Evolutionary conservation across 2,888 invertebrate species (phyloP), one percentile per base, ranked within the genome.

Genomic region (Creontiades dilutus): DNA sequence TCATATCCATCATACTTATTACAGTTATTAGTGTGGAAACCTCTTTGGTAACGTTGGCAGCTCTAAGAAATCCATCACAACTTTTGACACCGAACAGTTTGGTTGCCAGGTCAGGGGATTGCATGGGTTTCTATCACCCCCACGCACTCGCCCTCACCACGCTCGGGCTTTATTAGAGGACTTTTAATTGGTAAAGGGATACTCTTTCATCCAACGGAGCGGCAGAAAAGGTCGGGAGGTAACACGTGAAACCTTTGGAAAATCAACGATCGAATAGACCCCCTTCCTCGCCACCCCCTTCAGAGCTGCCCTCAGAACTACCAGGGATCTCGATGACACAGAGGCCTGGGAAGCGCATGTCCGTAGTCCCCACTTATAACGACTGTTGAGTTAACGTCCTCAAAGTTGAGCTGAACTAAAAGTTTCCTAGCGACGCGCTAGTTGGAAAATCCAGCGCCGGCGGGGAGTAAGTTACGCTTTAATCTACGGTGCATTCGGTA

Each of bases 131-230:
- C 46, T 37, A 37, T 46, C 16, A 37, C 16, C 47, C 78, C 76
- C 13, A n/a, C 3, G 27, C 16, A 2, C 37, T 37, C 37, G 2
- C 2, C 76, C 46, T 78, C 46, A 16, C 19, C 46, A 47, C 46
- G 23, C 78, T 37, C 14, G 46, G n/a, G 37, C 78, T 46, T 11
- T 46, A 82, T 89, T 89, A 82, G 89, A 80, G 27, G 81, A 89
- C 89, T 89, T 89, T 89, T 89, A 89, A 89, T 89, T 89, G 89
- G 89, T 47, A 81, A 48, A 89, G 75, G 48, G 82, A 89, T 89
- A 75, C 68, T 78, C 78, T 78, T 78, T 78, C 78, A 78, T 46
- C 37, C 46, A 19, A 46, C 78, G 47, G 52, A 52, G 52, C 28
- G 52, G 55, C 23, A 16, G 78, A 47, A 78, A 37, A 78, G 48